These are phyloP conservation scores for Eospalax fontanierii DNA, from an alignment of 2,797 vertebrate species.

Conservation along the genomic window DNA sequence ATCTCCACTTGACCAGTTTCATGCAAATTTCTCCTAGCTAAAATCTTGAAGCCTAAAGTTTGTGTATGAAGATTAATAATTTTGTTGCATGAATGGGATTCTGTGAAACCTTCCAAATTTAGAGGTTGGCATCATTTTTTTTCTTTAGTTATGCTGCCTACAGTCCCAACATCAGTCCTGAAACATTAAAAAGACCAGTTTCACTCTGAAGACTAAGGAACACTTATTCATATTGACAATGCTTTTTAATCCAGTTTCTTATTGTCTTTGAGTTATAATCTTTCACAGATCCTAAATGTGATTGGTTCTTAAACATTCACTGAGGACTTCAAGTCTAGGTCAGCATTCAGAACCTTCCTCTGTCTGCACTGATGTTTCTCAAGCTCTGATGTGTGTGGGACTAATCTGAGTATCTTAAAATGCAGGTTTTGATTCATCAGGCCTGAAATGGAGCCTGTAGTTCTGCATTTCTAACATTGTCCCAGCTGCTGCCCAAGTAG, in stretches of 20 bases:
- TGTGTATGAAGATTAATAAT: background rate
- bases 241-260: background rate
- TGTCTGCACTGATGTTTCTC: background rate
- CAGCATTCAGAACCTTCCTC: background rate
- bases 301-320: background rate
- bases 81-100: background rate
- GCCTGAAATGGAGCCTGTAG: background rate
- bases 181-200: background rate
- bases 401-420: background rate
- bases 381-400: background rate
- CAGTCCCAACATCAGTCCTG: background rate
- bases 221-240: background rate
- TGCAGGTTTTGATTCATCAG: background rate
- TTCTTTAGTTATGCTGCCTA: background rate
- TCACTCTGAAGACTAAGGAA: slow-evolving; percentile 42
- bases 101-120: background rate
- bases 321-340: background rate
- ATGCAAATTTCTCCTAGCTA: background rate
- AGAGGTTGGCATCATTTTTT: background rate
- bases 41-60: background rate
- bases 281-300: background rate
- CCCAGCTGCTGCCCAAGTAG: background rate
- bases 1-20: background rate
- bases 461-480: slow-evolving; percentile 5
- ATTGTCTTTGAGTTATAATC: background rate